Base-by-base conservation (phyloP, 2,113 vertebrate genomes). In the Eudyptes chrysolophus region DNA sequence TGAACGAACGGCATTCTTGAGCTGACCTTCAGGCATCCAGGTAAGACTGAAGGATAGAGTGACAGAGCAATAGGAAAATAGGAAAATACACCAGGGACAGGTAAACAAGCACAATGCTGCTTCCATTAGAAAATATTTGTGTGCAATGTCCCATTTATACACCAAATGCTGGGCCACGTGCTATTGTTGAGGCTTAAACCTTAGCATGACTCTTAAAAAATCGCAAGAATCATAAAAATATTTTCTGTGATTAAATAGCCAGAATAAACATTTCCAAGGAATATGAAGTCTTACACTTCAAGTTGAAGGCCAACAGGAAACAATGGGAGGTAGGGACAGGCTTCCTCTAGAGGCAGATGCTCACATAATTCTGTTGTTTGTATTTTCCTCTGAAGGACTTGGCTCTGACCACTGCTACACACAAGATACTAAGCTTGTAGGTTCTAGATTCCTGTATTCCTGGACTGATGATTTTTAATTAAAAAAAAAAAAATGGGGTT, bases 381-480 rank as follows among this genome's bases (percentile, higher is more conserved):
- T 83, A 15, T 69, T 87, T 96, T 85, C 65, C 84, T 90, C 78
- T 85, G 87, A 94, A 94, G 88, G 90, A 84, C 40, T 78, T 84
- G 55, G 64, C 79, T 76, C 72, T 84, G 85, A 83, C 13, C 80
- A 75, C 79, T 87, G 55, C 92, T 74, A 52, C 57, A 82, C 94
- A 92, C 70, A 62, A 74, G 70, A 61, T 60, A 82, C 84, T 79
- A 83, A 92, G 57, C 87, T 71, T 62, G 64, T 54, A 74, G 61
- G 14, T 87, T 92, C 61, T 57, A 77, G 12, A 34, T 65, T 38
- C 77, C 30, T 90, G 22, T 57, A 65, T 54, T 78, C 72, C 51
- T 65, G n/a, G 34, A 69, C 7, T 34, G 60, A 40, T 40, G 38
- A 42, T 58, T 79, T 91, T 49, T 44, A 64, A 1, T 26, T 24